A percentile compares a stretch with the other conserved stretches of the same genome.
Conservation (phyloP, 2,888 invertebrate species). For the Trissolcus japonicus region DNA sequence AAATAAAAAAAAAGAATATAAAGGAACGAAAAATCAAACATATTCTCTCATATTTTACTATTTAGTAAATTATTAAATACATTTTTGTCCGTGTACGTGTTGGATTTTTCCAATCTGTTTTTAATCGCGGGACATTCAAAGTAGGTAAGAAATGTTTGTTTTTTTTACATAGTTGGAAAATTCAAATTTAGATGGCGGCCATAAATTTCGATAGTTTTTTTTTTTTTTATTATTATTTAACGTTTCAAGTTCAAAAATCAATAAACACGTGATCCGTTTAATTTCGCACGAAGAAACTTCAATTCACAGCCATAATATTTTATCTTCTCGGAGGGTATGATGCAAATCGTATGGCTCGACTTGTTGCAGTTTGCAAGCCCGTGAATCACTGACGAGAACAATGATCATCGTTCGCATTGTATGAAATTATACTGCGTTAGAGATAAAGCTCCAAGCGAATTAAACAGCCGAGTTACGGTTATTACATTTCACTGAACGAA, state of each 20-base stretch:
- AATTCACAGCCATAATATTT: constrained; percentile 27
- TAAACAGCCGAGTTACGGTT: constrained; percentile 21
- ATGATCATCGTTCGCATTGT: constrained; percentile 40
- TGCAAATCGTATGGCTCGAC: constrained; percentile 25
- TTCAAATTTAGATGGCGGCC: too few relatives aligned
- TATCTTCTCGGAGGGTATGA: constrained; percentile 19
- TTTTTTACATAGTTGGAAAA: too few relatives aligned
- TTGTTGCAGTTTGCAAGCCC: constrained; percentile 36
- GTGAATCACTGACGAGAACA: constrained; percentile 37
- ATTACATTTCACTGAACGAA: constrained; percentile 5
- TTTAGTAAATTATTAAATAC: too few relatives aligned
- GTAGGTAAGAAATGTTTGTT: too few relatives aligned
- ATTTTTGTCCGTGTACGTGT: too few relatives aligned
- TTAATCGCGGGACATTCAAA: too few relatives aligned
- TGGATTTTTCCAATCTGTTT: too few relatives aligned
- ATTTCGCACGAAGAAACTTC: neutral
- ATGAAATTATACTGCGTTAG: constrained; percentile 38
- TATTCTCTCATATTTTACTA: too few relatives aligned
- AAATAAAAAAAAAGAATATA: too few relatives aligned
- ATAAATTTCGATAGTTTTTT: too few relatives aligned
- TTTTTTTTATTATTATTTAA: too few relatives aligned
- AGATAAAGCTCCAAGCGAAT: constrained; percentile 12
- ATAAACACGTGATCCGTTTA: neutral
- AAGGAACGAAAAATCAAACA: too few relatives aligned
- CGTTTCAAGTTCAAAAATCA: neutral